Evolutionary conservation across 2,888 invertebrate species (phyloP).

Genomic region (Drosophila neotestacea): DNA sequence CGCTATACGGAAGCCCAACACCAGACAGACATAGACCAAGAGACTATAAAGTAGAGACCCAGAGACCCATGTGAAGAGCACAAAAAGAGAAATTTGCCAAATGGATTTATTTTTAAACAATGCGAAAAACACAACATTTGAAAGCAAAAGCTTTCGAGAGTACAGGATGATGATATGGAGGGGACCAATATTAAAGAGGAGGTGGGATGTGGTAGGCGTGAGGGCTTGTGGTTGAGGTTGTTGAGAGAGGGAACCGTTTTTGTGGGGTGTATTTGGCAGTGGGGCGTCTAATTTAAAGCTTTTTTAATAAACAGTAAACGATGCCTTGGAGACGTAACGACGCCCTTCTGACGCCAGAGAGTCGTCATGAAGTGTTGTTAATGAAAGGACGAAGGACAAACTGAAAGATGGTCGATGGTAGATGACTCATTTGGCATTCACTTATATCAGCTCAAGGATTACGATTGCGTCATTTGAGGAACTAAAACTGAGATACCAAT

Average conservation of each 20-base stretch:
- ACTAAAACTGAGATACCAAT: constrained; percentile 1
- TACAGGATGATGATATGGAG: constrained; percentile 38
- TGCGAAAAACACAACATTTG: constrained; percentile 41
- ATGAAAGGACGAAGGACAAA: constrained; percentile 57
- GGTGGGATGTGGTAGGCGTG: background rate
- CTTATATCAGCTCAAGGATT: constrained; percentile 62
- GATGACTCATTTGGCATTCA: constrained; percentile 69
- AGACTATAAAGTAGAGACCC: constrained; percentile 20
- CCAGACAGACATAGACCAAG: constrained; percentile 5
- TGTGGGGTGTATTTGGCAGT: background rate
- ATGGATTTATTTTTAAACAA: constrained; percentile 72
- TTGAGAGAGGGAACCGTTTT: background rate
- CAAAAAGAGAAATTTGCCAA: constrained; percentile 64
- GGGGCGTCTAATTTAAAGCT: constrained; percentile 57
- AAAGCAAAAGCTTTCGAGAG: constrained; percentile 60
- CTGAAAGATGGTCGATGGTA: constrained; percentile 49
- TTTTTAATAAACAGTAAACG: constrained; percentile 51
- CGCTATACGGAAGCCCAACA: constrained; percentile 25
- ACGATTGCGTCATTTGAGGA: constrained; percentile 63
- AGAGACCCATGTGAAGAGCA: constrained; percentile 47
- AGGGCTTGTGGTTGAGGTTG: background rate
- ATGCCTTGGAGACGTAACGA: constrained; percentile 49
- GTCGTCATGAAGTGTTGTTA: constrained; percentile 71
- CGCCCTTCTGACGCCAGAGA: constrained; percentile 54
- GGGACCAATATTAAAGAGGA: constrained; percentile 22